Evolutionary conservation across 2,797 vertebrate genomes (phyloP), one percentile per base, ranked within the genome.

Genomic region (Caiman crocodilus): DNA sequence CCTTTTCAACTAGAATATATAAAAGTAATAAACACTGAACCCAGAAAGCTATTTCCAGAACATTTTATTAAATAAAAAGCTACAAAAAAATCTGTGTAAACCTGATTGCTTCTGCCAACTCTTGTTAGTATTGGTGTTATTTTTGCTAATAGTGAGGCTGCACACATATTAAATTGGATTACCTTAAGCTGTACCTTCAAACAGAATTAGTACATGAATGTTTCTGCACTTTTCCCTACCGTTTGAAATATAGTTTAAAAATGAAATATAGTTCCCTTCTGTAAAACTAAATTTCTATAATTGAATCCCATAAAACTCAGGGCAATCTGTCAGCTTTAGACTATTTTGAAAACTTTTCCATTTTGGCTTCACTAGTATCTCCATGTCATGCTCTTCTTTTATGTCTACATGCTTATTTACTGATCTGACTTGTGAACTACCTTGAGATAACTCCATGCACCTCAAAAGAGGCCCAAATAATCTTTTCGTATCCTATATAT

Each of bases 11-110:
- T 57, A 84, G 77, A 79, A 78, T 30, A 60, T 26, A 74, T 82
- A 78, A 91, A 93, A 91, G 80, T 89, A 86, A 88, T 79, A 88
- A 94, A 77, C 30, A 63, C 16, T n/a, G 13, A 80, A 6, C 25
- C 12, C 58, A 65, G 30, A 88, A 87, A 90, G 21, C 13, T 61
- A 3, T 88, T 92, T 90, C 12, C 12, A 86, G 50, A 86, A 13
- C 91, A 85, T 88, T 94, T 91, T 84, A 30, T 93, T 79, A 87
- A 87, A 79, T 82, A 84, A 91, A 94, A 88, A 80, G 6, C 50
- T 80, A 55, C 7, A 80, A 2, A 84, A 84, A 92, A 81, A 67
- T 73, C 17, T 64, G 4, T 76, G 8, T 35, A 92, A 93, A 76
- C 14, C 12, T 85, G 59, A 79, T 90, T 87, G 50, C 32, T 76